Conservation (phyloP, 2,113 vertebrate genomes). For the Zeus faber region DNA sequence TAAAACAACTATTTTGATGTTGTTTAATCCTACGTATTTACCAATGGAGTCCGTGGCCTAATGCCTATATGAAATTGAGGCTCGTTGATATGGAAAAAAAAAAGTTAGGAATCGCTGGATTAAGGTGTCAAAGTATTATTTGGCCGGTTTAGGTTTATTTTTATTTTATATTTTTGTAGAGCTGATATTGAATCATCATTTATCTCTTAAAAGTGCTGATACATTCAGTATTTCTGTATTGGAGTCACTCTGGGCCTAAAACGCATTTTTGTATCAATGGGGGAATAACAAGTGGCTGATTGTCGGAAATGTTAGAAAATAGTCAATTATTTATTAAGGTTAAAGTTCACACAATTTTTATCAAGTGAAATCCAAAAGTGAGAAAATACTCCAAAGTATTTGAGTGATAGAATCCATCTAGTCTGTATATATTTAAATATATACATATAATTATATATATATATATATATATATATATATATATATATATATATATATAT, state of each 20-base stretch:
- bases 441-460: conserved; percentile 8
- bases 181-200: not conserved
- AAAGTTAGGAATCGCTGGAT: too few relatives aligned
- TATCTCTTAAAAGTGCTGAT: not conserved
- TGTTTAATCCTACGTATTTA: too few relatives aligned
- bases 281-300: conserved; percentile 23
- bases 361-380: conserved; percentile 65
- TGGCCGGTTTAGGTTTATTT: too few relatives aligned
- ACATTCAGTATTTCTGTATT: not conserved
- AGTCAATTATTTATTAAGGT: conserved; percentile 72
- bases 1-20: too few relatives aligned
- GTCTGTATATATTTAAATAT: conserved; percentile 29
- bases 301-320: conserved; percentile 60
- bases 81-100: too few relatives aligned
- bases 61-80: too few relatives aligned
- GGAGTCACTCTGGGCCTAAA: not conserved
- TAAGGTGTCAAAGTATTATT: too few relatives aligned
- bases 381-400: conserved; percentile 46
- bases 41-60: too few relatives aligned
- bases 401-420: conserved; percentile 9
- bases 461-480: conserved; percentile 28
- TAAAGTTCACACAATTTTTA: conserved; percentile 68
- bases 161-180: not conserved
- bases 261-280: conserved; percentile 4
- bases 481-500: conserved; percentile 15